These are phyloP conservation scores for Pardosa pseudoannulata DNA, from an alignment of 2,888 invertebrate species.

Conservation along the genomic window DNA sequence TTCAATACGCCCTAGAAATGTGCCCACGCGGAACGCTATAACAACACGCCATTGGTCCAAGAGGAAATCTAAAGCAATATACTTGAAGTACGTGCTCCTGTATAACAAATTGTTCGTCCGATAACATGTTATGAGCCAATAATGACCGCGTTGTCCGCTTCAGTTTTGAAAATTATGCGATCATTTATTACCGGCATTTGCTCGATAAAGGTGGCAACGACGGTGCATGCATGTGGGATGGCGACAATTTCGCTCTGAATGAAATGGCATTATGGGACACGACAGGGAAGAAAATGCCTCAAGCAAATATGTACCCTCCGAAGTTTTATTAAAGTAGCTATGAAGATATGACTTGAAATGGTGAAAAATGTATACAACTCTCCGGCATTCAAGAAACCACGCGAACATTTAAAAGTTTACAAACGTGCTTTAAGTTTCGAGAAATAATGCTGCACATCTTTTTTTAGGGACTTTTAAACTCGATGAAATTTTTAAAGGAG, in stretches of 20 bases:
- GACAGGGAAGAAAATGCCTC: neutral
- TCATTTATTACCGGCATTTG: neutral
- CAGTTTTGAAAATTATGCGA: neutral
- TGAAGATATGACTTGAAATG: no score
- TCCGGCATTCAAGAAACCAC: no score
- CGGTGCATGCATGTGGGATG: neutral
- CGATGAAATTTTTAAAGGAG: no score
- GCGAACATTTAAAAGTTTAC: no score
- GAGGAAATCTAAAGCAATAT: slow-evolving; percentile 48
- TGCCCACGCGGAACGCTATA: slow-evolving; percentile 15
- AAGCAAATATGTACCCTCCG: neutral
- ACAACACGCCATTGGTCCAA: slow-evolving; percentile 1
- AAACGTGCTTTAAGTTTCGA: no score
- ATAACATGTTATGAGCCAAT: slow-evolving; percentile 72
- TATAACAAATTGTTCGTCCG: slow-evolving; percentile 62
- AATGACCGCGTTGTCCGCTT: slow-evolving; percentile 54
- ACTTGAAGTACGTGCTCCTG: slow-evolving; percentile 58
- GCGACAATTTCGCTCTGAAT: neutral
- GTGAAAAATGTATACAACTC: no score
- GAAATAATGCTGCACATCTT: no score
- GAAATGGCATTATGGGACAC: neutral
- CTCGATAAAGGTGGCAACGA: neutral
- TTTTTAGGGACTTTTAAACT: no score
- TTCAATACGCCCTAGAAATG: slow-evolving; percentile 3
- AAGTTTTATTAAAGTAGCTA: neutral